Evolutionary conservation across 1,140 invertebrate genomes (phyloP).

Genomic region (Copidosoma floridanum): DNA sequence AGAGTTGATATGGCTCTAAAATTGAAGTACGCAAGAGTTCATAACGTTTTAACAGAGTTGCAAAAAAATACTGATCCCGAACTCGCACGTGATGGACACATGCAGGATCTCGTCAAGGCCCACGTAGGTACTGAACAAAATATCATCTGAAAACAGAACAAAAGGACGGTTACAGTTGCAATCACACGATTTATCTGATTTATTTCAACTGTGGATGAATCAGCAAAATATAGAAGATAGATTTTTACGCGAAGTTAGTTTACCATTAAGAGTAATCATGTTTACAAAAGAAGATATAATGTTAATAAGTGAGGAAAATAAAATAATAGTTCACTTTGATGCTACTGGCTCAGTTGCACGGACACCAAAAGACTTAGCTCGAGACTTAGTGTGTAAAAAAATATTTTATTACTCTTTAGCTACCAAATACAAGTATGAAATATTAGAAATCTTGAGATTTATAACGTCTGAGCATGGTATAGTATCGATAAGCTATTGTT

Average conservation of each 20-base stretch:
- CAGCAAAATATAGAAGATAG: constrained; percentile 8
- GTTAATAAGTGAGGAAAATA: neutral
- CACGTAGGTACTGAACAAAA: constrained; percentile 11
- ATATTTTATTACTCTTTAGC: constrained; percentile 27
- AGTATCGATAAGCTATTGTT: neutral
- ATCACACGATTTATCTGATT: constrained; percentile 23
- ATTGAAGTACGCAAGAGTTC: neutral
- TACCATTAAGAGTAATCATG: constrained; percentile 18
- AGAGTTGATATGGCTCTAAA: neutral
- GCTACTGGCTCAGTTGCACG: constrained; percentile 26
- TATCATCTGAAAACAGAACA: constrained; percentile 24
- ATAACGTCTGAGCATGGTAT: constrained; percentile 17
- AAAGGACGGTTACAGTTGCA: constrained; percentile 10
- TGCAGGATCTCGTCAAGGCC: neutral
- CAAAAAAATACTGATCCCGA: neutral
- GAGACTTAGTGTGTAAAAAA: constrained; percentile 9
- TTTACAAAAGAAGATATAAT: constrained; percentile 18
- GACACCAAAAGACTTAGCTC: neutral
- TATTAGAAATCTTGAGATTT: neutral
- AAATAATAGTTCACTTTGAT: constrained; percentile 27
- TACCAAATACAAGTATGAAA: neutral
- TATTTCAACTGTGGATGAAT: constrained; percentile 15
- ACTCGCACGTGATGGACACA: constrained; percentile 13
- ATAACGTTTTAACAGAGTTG: neutral
- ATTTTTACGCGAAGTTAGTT: neutral